Conservation (phyloP, 30 jellyfish, hydroid and myxozoan species). For the Pseudorhiza aurosa region DNA sequence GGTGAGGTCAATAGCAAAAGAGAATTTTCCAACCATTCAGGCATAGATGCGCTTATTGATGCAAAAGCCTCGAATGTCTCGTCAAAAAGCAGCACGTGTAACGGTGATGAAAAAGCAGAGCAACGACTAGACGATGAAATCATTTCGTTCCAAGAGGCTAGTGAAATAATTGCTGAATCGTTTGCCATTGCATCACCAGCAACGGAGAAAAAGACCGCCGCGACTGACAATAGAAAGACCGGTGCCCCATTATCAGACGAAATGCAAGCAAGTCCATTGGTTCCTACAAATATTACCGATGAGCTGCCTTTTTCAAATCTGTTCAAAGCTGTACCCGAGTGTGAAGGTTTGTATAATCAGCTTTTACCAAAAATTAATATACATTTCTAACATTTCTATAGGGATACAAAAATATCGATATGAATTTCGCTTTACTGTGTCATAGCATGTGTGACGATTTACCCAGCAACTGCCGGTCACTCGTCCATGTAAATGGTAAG, state of each 20-base stretch:
- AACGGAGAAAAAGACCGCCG: neutral
- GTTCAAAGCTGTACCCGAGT: neutral
- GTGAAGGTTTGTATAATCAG: neutral
- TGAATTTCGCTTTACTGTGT: no score
- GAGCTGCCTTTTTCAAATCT: neutral
- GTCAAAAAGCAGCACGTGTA: neutral
- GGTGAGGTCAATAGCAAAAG: no score
- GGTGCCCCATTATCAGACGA: neutral
- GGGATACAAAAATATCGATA: no score
- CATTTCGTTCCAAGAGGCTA: constrained; percentile 32
- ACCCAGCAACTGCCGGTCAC: no score
- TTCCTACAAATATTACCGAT: neutral
- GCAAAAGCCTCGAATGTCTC: neutral
- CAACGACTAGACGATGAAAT: constrained; percentile 12
- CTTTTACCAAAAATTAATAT: no score
- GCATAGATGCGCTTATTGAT: no score
- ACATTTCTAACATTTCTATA: no score
- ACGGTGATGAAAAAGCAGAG: neutral
- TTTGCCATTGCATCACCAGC: neutral
- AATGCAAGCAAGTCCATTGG: constrained; percentile 3
- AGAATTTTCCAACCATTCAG: no score
- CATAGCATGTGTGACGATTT: no score
- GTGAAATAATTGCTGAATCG: constrained; percentile 15
- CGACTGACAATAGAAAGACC: neutral
- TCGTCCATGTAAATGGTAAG: no score